Evolutionary conservation across 2,113 vertebrate species (phyloP).

Genomic region (Ploceus nigricollis): DNA sequence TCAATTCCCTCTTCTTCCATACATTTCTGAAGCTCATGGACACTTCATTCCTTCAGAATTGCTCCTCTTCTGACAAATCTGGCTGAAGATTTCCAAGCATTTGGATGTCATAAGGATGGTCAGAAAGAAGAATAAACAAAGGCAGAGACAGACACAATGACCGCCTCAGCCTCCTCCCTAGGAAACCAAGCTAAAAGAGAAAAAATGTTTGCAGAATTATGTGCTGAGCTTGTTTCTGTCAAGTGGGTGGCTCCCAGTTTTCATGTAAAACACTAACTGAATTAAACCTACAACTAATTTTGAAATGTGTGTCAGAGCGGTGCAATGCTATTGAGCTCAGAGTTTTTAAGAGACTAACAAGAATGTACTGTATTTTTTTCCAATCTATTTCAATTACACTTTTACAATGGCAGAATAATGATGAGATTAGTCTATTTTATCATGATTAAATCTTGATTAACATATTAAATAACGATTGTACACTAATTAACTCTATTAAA

Average conservation of each 20-base stretch:
- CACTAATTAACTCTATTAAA: slow-evolving; percentile 61
- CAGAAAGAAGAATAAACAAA: not conserved
- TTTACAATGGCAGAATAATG: slow-evolving; percentile 34
- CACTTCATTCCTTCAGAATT: not conserved
- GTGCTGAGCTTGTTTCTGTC: not conserved
- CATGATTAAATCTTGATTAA: slow-evolving; percentile 61
- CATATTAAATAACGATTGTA: slow-evolving; percentile 56
- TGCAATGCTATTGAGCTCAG: not conserved
- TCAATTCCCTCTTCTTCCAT: not conserved
- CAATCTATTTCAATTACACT: slow-evolving; percentile 57
- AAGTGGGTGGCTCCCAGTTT: not conserved
- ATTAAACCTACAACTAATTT: not conserved
- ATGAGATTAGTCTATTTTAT: slow-evolving; percentile 50
- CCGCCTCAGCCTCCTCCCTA: not conserved
- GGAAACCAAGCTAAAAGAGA: not conserved
- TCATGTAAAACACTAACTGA: not conserved
- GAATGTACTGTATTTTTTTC: not conserved
- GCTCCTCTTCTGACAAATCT: not conserved
- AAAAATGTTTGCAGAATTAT: not conserved
- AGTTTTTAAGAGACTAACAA: not conserved
- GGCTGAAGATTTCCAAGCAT: not conserved
- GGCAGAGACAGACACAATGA: not conserved
- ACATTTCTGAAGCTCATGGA: not conserved
- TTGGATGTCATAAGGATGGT: not conserved
- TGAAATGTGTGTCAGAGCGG: not conserved